phyloP scores from a whole-genome alignment of 2,888 invertebrate genomes.

The Acanthosepion pharaonis region DNA sequence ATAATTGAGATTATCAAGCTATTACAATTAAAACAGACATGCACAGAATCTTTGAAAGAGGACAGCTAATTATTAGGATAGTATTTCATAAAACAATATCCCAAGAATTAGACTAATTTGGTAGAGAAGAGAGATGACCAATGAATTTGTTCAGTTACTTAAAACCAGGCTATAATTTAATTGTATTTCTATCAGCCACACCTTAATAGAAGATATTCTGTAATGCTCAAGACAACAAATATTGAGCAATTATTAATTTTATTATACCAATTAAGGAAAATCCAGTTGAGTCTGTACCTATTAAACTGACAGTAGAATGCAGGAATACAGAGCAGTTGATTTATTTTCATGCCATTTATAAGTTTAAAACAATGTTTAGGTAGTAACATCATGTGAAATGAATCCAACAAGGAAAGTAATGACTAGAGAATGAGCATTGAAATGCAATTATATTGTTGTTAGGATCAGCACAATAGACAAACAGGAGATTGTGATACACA shows the following conservation, averaged over 20 bases:
- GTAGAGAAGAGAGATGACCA: too few species aligned
- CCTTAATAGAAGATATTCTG: not conserved
- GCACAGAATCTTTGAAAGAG: not conserved
- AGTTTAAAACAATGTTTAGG: not conserved
- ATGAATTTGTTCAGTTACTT: not conserved
- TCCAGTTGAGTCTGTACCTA: not conserved
- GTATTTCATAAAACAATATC: not conserved
- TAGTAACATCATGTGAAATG: too few species aligned
- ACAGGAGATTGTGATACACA: too few species aligned
- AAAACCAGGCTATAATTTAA: not conserved
- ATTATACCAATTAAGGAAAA: not conserved
- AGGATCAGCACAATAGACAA: too few species aligned
- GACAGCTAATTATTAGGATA: not conserved
- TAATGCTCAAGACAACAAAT: not conserved
- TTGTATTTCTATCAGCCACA: not conserved
- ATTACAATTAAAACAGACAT: not conserved
- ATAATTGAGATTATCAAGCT: not conserved
- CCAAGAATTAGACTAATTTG: not conserved
- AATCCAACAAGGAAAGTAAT: too few species aligned
- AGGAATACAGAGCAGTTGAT: not conserved
- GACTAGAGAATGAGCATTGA: too few species aligned
- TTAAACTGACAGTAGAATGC: not conserved
- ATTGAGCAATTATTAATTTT: not conserved
- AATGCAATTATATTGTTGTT: too few species aligned
- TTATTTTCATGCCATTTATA: not conserved